A percentile compares a stretch with the other conserved stretches of the same genome.
Conservation (phyloP, 2,797 vertebrate species). For the Lateolabrax maculatus region DNA sequence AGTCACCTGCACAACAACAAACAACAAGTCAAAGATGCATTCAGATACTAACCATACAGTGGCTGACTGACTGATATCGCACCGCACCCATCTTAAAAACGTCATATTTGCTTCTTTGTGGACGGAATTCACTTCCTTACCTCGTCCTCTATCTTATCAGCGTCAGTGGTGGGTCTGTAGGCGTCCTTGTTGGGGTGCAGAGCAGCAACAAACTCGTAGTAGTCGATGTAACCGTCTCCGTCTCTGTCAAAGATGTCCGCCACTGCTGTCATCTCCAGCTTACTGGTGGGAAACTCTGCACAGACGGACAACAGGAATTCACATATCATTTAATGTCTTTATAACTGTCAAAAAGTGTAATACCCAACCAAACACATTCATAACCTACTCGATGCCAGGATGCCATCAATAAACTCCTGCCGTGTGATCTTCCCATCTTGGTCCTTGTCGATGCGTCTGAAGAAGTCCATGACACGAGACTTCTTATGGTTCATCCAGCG, state of each 20-base stretch:
- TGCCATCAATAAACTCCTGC: constrained; percentile 98
- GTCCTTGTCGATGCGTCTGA: constrained; percentile 98
- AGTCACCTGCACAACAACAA: constrained; percentile 89
- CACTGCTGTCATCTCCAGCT: constrained; percentile 97
- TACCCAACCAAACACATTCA: background rate
- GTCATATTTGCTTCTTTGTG: background rate
- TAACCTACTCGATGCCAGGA: constrained; percentile 96
- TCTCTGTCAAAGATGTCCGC: constrained; percentile 99
- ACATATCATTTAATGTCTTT: background rate
- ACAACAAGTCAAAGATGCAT: background rate
- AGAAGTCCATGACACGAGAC: constrained; percentile 99
- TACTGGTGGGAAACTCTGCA: constrained; percentile 93
- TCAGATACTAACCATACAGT: background rate
- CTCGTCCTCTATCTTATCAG: constrained; percentile 99
- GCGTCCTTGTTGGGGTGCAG: constrained; percentile 99
- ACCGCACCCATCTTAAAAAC: too few relatives aligned
- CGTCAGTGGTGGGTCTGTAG: constrained; percentile 97
- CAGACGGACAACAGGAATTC: background rate
- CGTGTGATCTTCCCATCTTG: constrained; percentile 99
- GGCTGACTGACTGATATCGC: too few relatives aligned
- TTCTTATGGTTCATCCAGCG: constrained; percentile 99
- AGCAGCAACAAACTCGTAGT: constrained; percentile 98
- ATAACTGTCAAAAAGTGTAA: background rate
- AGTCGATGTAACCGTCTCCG: constrained; percentile 98
- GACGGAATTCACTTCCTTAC: constrained; percentile 72